A percentile compares a stretch with the other conserved stretches of the same genome.
phyloP scores from a whole-genome alignment of 2,113 vertebrate species.

The Ornithorhynchus anatinus region DNA sequence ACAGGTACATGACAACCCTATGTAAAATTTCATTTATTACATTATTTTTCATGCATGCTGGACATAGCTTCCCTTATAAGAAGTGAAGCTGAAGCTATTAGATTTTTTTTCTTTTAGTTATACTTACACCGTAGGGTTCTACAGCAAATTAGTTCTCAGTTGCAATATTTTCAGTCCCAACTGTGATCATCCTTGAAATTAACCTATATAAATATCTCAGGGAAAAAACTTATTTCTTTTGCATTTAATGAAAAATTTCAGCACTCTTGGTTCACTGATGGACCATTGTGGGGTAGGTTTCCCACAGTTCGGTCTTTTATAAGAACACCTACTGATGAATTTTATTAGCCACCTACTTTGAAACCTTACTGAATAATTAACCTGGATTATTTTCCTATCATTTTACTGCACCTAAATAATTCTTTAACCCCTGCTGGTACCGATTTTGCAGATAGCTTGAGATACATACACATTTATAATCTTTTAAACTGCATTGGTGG shows the following conservation, averaged over 20 bases:
- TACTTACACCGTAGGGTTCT: conserved; percentile 18
- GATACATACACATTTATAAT: neutral
- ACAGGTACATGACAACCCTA: neutral
- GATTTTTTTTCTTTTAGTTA: conserved; percentile 39
- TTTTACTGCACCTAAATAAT: conserved; percentile 27
- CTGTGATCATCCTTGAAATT: conserved; percentile 51
- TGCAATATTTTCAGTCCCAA: conserved; percentile 47
- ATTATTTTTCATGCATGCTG: neutral
- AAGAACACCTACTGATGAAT: conserved; percentile 56
- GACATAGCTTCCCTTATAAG: conserved; percentile 16
- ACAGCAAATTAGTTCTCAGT: conserved; percentile 49
- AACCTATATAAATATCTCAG: conserved; percentile 33
- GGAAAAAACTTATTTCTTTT: conserved; percentile 46
- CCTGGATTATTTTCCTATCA: conserved; percentile 17
- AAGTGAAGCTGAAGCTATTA: conserved; percentile 16
- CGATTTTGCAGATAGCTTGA: conserved; percentile 35
- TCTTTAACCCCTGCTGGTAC: conserved; percentile 9
- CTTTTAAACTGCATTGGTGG: neutral
- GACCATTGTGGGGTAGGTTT: conserved; percentile 7
- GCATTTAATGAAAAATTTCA: conserved; percentile 45
- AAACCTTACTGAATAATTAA: conserved; percentile 65
- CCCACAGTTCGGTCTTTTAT: conserved; percentile 45
- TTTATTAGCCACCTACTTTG: conserved; percentile 66
- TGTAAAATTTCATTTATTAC: conserved; percentile 7
- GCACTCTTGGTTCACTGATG: conserved; percentile 57